Percentiles rank a stretch among this genome's conserved stretches.
Conservation (phyloP, 1,140 invertebrate species). For the Phortica variegata region DNA sequence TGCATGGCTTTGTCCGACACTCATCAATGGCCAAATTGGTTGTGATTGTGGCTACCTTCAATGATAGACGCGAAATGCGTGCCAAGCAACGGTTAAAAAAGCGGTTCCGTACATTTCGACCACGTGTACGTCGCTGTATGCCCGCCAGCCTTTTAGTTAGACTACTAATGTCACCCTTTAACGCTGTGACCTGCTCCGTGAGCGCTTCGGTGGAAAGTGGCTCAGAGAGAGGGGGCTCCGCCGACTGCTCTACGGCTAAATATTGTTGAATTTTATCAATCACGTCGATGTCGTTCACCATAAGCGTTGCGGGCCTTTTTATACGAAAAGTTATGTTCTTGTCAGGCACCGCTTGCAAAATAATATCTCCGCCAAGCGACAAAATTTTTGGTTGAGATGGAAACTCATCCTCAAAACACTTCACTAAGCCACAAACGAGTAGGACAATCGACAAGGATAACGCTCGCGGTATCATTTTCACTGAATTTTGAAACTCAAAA, state of each 20-base stretch:
- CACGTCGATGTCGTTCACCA: slow-evolving; percentile 35
- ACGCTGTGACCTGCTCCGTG: slow-evolving; percentile 22
- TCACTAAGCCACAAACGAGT: too few species aligned
- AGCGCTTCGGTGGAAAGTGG: slow-evolving; percentile 19
- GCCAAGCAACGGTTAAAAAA: slow-evolving; percentile 21
- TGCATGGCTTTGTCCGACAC: slow-evolving; percentile 74
- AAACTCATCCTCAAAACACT: too few species aligned
- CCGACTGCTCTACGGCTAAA: slow-evolving; percentile 4
- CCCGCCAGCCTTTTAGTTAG: slow-evolving; percentile 14
- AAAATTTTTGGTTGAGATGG: too few species aligned
- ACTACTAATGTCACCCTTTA: slow-evolving; percentile 17
- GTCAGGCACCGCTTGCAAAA: slow-evolving; percentile 22
- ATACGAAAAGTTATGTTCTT: slow-evolving; percentile 41
- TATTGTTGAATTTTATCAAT: slow-evolving; percentile 19
- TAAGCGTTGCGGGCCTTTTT: slow-evolving; percentile 28
- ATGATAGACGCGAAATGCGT: slow-evolving; percentile 11
- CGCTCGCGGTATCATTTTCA: too few species aligned
- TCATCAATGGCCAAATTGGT: slow-evolving; percentile 58
- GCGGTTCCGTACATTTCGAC: slow-evolving; percentile 2
- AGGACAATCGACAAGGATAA: too few species aligned
- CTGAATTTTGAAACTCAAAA: too few species aligned
- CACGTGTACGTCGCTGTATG: slow-evolving; percentile 15
- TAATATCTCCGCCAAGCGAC: slow-evolving; percentile 18
- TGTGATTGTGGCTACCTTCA: slow-evolving; percentile 7
- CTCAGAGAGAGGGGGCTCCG: slow-evolving; percentile 8